Base-by-base conservation (phyloP, 2,113 vertebrate genomes). In the Megaceryle maxima region DNA sequence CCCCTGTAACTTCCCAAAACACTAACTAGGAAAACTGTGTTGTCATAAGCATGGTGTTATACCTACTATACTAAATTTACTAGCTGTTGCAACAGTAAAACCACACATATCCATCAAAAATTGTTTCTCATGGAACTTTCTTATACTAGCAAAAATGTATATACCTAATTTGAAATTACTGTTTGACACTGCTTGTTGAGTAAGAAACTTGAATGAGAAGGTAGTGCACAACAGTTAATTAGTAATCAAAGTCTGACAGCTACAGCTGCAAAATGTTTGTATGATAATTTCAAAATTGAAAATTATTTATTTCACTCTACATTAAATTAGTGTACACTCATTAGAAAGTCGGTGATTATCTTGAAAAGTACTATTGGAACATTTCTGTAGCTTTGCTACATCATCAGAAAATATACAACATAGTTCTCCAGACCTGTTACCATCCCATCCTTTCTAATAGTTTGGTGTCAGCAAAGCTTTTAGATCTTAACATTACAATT, bases 211-310 rank as follows among this genome's bases (percentile, higher is more conserved):
- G 82, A 95, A 41, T 41, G 13, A 41, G 39, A 41, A 97, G 91
- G 97, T 93, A 69, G 66, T 80, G 51, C 64, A 88, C 74, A 95
- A 88, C 94, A 94, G 92, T 51, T 96, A 97, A 97, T 96, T 96
- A 96, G 85, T 80, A 97, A 97, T 97, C 94, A 94, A 91, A 92
- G 88, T 62, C 87, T 97, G 90, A 96, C 88, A 97, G 94, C 90
- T 94, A 92, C 94, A 97, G 94, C 92, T 97, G 92, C 95, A 97
- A 95, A 96, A 93, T 97, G 56, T 93, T 96, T 96, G 90, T 96
- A 95, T 96, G 94, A 81, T 96, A 96, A 97, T 97, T 96, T 94
- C 64, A 85, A 97, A 97, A 89, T 72, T 96, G 95, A 94, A 97
- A 97, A 96, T 96, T 1, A 95, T 95, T 97, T 97, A 96, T 95